Base-by-base conservation (phyloP, 2,113 vertebrate species). In the Osmerus eperlanus region DNA sequence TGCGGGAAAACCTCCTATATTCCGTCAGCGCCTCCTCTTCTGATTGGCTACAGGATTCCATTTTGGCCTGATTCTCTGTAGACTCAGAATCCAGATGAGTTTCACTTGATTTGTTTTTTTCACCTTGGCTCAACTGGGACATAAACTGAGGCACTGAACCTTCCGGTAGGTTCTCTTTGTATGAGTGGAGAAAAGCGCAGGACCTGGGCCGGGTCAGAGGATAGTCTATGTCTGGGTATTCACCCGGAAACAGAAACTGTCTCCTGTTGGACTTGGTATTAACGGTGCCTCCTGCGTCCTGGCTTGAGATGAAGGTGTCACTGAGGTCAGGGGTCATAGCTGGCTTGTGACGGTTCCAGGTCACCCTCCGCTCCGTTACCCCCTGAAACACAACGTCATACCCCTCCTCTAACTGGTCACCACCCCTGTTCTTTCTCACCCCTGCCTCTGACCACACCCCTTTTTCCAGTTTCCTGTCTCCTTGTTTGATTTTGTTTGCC, bases 161-260 rank as follows among this genome's bases (percentile, higher is more conserved):
- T 60, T 36, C 15, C 1, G 47, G 47, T 56, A 77, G 70, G 36
- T 69, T 2, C 23, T 54, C 56, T 52, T 15, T 51, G 56, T 29
- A 13, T 36, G 66, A 32, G 32, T 41, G 1, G 36, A 8, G 13
- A 18, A 63, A 41, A 53, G 70, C 51, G 59, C 11, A 59, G 47
- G 70, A 69, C 58, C 16, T 76, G 0, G 83, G 58, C 61, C 87
- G 70, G 0, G 74, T 6, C 5, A 29, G 74, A 64, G 84, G 85
- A 52, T 83, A 89, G 76, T 90, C 88, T 23, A 87, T 69, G 55
- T 84, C 86, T 64, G 85, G 82, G 60, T 86, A 79, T 63, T 53
- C 80, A 21, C 68, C 78, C 0, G 77, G 19, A 5, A 85, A 78
- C 51, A 78, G 21, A 21, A 3, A 3, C 14, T 79, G 67, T 41